phyloP scores from a whole-genome alignment of 1,140 invertebrate species.

The Calephelis nemesis region DNA sequence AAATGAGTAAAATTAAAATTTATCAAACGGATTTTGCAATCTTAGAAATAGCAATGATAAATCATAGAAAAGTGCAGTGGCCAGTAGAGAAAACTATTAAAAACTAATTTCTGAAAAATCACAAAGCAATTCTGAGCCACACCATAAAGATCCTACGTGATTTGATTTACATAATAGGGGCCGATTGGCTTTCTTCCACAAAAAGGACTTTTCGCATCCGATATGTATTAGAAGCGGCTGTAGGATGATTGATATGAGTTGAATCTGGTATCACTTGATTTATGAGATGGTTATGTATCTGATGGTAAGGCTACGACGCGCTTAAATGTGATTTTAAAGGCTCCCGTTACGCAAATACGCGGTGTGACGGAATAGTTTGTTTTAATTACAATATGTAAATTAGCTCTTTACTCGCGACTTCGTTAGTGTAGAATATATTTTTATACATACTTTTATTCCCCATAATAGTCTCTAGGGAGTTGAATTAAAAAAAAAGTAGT shows the following conservation, averaged over 20 bases:
- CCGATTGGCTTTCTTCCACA: not conserved
- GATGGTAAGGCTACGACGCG: not conserved
- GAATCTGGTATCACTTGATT: slow-evolving; percentile 9
- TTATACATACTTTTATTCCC: too few relatives aligned
- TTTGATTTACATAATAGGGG: slow-evolving; percentile 17
- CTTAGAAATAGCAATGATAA: too few relatives aligned
- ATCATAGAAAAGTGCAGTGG: too few relatives aligned
- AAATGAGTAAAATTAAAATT: too few relatives aligned
- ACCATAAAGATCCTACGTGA: slow-evolving; percentile 4
- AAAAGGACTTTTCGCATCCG: slow-evolving; percentile 11
- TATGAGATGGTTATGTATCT: slow-evolving; percentile 11
- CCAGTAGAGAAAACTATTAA: not conserved
- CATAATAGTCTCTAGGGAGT: too few relatives aligned
- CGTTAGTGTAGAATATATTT: too few relatives aligned
- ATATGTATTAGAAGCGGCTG: slow-evolving; percentile 16
- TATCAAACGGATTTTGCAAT: too few relatives aligned
- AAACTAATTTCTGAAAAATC: not conserved
- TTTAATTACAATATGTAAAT: too few relatives aligned
- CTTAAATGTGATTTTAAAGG: not conserved
- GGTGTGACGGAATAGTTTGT: too few relatives aligned
- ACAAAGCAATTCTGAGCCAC: not conserved
- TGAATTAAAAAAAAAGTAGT: too few relatives aligned
- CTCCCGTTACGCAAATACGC: too few relatives aligned
- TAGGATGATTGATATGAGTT: slow-evolving; percentile 12
- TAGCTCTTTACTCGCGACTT: too few relatives aligned